Evolutionary conservation across 2,113 vertebrate species (phyloP).

Genomic region (Sapayoa aenigma): DNA sequence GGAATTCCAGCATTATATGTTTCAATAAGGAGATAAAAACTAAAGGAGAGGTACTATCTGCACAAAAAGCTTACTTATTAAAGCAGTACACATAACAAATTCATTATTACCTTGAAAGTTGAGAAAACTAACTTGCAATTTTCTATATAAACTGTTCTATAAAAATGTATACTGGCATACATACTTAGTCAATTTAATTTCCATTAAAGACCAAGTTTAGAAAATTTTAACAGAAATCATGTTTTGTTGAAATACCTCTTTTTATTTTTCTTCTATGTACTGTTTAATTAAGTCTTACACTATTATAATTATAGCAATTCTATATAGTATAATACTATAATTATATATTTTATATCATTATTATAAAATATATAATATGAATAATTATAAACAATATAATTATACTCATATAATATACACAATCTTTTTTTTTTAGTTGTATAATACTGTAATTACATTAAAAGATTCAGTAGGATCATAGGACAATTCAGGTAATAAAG

Average conservation of each 20-base stretch:
- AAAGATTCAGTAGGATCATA: not conserved
- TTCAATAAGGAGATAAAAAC: not conserved
- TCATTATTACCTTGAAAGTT: not conserved
- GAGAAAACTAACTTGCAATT: not conserved
- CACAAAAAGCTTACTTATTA: not conserved
- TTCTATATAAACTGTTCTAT: not conserved
- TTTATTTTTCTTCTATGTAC: not conserved
- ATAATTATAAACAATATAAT: no score
- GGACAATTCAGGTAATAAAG: not conserved
- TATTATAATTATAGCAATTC: no score
- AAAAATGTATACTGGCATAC: not conserved
- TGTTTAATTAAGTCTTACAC: not conserved
- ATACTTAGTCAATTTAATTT: not conserved
- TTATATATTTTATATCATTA: no score
- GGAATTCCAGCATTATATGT: not conserved
- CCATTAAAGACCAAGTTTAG: not conserved
- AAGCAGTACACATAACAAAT: not conserved
- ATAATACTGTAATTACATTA: not conserved
- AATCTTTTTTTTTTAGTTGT: no score
- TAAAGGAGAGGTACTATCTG: not conserved
- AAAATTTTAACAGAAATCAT: not conserved
- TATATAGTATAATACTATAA: no score
- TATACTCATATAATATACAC: no score
- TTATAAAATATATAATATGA: no score
- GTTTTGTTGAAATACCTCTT: not conserved